Evolutionary conservation across 2,797 vertebrate genomes (phyloP).

Genomic region (Pipistrellus pygmaeus): DNA sequence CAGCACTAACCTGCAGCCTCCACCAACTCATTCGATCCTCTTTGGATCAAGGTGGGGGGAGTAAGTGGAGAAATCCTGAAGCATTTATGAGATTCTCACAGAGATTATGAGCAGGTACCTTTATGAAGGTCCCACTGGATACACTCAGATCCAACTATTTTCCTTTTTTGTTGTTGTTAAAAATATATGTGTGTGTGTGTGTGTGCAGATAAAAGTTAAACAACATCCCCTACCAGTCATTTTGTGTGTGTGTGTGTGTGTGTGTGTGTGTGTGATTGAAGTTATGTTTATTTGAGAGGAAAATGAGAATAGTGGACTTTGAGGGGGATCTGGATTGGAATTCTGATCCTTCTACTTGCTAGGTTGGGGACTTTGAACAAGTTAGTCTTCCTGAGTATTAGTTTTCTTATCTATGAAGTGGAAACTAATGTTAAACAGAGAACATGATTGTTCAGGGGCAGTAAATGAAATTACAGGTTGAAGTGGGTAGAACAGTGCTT

Average conservation of each 20-base stretch:
- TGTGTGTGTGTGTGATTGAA: not conserved
- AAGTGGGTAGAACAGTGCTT: not conserved
- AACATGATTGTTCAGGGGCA: not conserved
- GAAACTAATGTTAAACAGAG: conserved; percentile 36
- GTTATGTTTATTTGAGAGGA: conserved; percentile 25
- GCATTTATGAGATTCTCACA: not conserved
- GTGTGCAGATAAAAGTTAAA: not conserved
- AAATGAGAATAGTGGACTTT: not conserved
- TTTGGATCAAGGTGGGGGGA: not conserved
- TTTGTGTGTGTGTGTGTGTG: no score
- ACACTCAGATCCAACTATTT: not conserved
- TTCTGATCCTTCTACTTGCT: conserved; percentile 37
- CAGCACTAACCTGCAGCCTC: not conserved
- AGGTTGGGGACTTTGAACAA: conserved; percentile 18
- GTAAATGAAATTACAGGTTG: conserved; percentile 11
- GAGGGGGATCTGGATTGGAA: conserved; percentile 34
- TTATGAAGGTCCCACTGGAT: not conserved
- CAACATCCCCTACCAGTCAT: no score
- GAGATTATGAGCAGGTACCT: not conserved
- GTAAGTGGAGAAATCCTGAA: not conserved
- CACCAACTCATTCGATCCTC: not conserved
- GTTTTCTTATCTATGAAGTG: conserved; percentile 48
- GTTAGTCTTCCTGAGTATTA: not conserved
- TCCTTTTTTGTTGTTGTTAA: not conserved
- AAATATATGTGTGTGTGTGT: not conserved